phyloP scores from a whole-genome alignment of 2,113 vertebrate species.

The Amphilophus citrinellus region DNA sequence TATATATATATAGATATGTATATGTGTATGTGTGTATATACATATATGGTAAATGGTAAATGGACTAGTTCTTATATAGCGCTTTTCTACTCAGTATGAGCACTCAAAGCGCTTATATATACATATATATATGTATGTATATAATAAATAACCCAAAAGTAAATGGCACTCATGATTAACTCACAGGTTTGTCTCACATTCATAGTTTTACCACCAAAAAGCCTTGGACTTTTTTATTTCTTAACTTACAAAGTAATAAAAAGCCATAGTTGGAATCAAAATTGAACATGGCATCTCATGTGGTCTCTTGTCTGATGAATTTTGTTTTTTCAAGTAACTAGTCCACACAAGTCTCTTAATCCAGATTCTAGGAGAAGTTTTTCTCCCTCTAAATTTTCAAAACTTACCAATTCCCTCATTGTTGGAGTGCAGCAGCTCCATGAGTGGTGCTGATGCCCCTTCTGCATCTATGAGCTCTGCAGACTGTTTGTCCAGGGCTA shows the following conservation, averaged over 20 bases:
- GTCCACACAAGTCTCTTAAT: too few species aligned
- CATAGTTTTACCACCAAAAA: fast-evolving
- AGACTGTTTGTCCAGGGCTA: slow-evolving; percentile 93
- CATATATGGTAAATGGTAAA: too few species aligned
- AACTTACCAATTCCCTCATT: slow-evolving; percentile 94
- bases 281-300: neutral
- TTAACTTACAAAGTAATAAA: neutral
- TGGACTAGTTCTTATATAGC: too few species aligned
- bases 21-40: too few species aligned
- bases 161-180: neutral
- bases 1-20: too few species aligned
- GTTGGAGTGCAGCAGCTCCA: slow-evolving; percentile 94
- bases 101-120: too few species aligned
- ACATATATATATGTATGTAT: too few species aligned
- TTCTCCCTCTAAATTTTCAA: neutral
- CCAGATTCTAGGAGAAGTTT: neutral
- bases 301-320: neutral
- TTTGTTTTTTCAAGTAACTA: neutral
- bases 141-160: too few species aligned
- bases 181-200: neutral
- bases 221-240: neutral
- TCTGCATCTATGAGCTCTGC: slow-evolving; percentile 91
- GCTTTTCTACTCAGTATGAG: too few species aligned
- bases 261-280: neutral
- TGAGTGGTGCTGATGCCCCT: slow-evolving; percentile 93